phyloP scores from a whole-genome alignment of 2,797 vertebrate species.

The Sebastes baramenuke region DNA sequence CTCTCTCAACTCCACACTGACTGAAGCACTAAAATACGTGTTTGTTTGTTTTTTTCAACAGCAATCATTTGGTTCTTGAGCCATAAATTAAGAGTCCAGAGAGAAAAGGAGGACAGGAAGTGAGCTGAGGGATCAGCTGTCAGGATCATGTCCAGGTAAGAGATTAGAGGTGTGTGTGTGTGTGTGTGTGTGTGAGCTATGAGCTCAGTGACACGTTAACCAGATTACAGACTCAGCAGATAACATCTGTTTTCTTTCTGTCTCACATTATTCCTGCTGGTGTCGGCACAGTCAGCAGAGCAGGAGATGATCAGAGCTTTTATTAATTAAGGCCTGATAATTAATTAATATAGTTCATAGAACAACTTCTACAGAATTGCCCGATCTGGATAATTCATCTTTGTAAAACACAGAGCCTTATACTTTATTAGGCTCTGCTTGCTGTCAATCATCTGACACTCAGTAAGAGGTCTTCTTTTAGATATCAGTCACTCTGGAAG shows the following conservation, averaged over 20 bases:
- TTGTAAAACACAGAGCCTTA: not conserved
- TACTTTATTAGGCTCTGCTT: not conserved
- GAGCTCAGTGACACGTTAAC: not conserved
- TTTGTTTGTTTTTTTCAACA: not conserved
- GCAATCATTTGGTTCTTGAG: not conserved
- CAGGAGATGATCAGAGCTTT: not conserved
- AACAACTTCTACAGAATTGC: no score
- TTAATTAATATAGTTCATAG: not conserved
- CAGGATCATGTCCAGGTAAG: not conserved
- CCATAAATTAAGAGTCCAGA: not conserved
- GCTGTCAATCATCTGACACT: no score
- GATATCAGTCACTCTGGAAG: no score
- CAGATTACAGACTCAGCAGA: slow-evolving; percentile 21
- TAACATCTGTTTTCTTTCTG: not conserved
- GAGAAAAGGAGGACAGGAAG: slow-evolving; percentile 1
- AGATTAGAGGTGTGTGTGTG: slow-evolving; percentile 12
- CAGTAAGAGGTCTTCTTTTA: no score
- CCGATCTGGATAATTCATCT: not conserved
- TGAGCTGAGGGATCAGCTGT: slow-evolving; percentile 12
- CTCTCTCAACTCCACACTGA: not conserved
- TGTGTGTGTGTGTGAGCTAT: no score
- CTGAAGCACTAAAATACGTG: not conserved
- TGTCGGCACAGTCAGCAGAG: not conserved
- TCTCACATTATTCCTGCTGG: not conserved
- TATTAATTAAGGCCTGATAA: not conserved